Percentiles rank a stretch among this genome's conserved stretches.
phyloP scores from a whole-genome alignment of 2,113 vertebrate genomes.

The Eudyptes chrysolophus region DNA sequence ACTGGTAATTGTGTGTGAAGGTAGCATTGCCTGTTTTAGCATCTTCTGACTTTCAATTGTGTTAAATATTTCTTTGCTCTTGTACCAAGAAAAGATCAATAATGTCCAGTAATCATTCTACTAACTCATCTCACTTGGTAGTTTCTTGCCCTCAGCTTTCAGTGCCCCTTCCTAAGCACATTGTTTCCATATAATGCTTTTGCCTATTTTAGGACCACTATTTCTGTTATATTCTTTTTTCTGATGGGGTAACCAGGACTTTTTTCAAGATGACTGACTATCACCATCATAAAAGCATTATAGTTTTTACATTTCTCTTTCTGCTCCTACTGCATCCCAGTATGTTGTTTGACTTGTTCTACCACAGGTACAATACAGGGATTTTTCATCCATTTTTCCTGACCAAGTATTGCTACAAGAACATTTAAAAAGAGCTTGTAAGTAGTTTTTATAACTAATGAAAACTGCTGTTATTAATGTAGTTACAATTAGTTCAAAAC shows the following conservation, averaged over 20 bases:
- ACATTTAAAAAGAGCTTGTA: background rate
- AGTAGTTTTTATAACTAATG: background rate
- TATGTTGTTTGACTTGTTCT: background rate
- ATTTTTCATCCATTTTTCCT: background rate
- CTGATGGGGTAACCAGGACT: background rate
- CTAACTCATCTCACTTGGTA: background rate
- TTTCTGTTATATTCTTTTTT: background rate
- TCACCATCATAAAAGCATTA: background rate
- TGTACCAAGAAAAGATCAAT: background rate
- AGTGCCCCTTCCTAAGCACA: background rate
- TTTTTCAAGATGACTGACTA: background rate
- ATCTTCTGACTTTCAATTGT: background rate
- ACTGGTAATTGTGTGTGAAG: background rate
- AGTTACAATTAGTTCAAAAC: slow-evolving; percentile 18
- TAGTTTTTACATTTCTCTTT: background rate
- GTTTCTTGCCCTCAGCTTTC: background rate
- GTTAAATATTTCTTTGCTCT: background rate
- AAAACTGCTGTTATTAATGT: background rate
- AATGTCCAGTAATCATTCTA: background rate
- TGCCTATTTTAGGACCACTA: background rate
- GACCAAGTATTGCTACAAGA: background rate
- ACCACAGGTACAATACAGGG: background rate
- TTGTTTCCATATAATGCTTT: background rate
- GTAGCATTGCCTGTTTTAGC: background rate
- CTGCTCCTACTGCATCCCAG: background rate